phyloP scores from a whole-genome alignment of 2,888 invertebrate species.

The Drosophila paranaensis region DNA sequence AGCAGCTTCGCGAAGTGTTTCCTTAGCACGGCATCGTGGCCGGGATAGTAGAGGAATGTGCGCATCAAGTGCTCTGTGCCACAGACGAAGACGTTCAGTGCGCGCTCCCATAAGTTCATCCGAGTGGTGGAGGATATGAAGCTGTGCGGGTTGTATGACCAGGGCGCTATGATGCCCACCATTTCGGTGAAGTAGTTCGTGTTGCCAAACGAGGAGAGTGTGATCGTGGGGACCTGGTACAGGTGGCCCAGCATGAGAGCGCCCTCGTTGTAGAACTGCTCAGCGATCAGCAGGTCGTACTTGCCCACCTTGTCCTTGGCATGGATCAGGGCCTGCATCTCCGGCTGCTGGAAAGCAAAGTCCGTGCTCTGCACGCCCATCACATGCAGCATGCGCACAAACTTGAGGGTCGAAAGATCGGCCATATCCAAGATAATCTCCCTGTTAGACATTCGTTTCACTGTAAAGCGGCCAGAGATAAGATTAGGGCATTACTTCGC shows the following conservation, averaged over 20 bases:
- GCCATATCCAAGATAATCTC: slow-evolving; percentile 64
- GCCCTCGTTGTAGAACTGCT: slow-evolving; percentile 84
- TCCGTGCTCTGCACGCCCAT: slow-evolving; percentile 68
- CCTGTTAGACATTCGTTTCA: slow-evolving; percentile 47
- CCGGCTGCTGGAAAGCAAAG: slow-evolving; percentile 70
- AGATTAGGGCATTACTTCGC: neutral
- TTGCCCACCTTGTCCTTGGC: slow-evolving; percentile 60
- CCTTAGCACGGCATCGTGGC: slow-evolving; percentile 69
- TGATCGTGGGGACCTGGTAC: slow-evolving; percentile 82
- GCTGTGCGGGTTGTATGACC: slow-evolving; percentile 84
- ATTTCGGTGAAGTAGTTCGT: slow-evolving; percentile 64
- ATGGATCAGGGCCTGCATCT: slow-evolving; percentile 66
- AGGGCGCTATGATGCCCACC: slow-evolving; percentile 84
- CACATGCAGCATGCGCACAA: slow-evolving; percentile 40
- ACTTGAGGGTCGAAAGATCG: slow-evolving; percentile 34
- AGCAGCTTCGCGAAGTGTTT: slow-evolving; percentile 65
- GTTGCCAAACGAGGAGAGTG: slow-evolving; percentile 82
- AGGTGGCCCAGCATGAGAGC: slow-evolving; percentile 82
- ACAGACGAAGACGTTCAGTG: slow-evolving; percentile 84
- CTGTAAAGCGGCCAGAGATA: slow-evolving; percentile 39
- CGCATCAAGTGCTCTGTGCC: slow-evolving; percentile 68
- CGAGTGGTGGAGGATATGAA: slow-evolving; percentile 82
- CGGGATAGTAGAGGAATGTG: slow-evolving; percentile 66
- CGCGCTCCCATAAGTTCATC: slow-evolving; percentile 85
- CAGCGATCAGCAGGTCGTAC: slow-evolving; percentile 84